Conservation (phyloP, 2,113 vertebrate species). For the Heterotis niloticus region DNA sequence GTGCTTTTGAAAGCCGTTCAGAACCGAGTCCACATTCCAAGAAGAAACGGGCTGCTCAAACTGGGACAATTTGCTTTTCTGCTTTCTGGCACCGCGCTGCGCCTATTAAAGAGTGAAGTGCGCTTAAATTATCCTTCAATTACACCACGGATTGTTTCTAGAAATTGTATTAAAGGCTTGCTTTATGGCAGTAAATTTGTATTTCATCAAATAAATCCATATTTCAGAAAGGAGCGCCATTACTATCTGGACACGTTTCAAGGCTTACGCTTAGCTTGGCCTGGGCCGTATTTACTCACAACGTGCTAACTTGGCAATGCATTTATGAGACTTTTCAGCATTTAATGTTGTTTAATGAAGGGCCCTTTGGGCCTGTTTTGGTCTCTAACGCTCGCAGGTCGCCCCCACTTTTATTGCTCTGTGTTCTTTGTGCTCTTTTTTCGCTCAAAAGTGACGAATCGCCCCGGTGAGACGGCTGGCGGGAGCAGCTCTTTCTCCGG, state of each 20-base stretch:
- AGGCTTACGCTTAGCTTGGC: conserved; percentile 28
- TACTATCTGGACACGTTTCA: conserved; percentile 32
- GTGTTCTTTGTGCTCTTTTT: conserved; percentile 38
- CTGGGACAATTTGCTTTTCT: conserved; percentile 37
- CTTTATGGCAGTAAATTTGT: conserved; percentile 47
- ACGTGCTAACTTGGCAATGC: conserved; percentile 33
- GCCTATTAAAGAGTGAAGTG: conserved; percentile 37
- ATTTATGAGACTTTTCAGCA: conserved; percentile 42
- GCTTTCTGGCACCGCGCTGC: conserved; percentile 38
- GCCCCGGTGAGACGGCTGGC: conserved; percentile 31
- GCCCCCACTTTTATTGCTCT: conserved; percentile 34
- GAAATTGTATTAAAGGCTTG: conserved; percentile 40
- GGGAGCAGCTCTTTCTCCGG: conserved; percentile 24
- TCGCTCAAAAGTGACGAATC: conserved; percentile 30
- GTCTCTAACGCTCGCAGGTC: conserved; percentile 27
- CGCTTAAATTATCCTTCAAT: conserved; percentile 45
- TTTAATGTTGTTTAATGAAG: conserved; percentile 37
- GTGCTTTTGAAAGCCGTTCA: conserved; percentile 19
- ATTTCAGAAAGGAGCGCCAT: conserved; percentile 35
- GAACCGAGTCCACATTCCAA: conserved; percentile 36
- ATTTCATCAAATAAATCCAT: conserved; percentile 46
- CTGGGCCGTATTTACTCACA: conserved; percentile 24
- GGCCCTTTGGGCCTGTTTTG: conserved; percentile 30
- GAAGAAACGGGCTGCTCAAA: conserved; percentile 27
- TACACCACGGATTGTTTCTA: conserved; percentile 44